Percentiles rank a stretch among this genome's conserved stretches.
phyloP scores from a whole-genome alignment of 1,140 invertebrate species.

The Drosophila repletoides region DNA sequence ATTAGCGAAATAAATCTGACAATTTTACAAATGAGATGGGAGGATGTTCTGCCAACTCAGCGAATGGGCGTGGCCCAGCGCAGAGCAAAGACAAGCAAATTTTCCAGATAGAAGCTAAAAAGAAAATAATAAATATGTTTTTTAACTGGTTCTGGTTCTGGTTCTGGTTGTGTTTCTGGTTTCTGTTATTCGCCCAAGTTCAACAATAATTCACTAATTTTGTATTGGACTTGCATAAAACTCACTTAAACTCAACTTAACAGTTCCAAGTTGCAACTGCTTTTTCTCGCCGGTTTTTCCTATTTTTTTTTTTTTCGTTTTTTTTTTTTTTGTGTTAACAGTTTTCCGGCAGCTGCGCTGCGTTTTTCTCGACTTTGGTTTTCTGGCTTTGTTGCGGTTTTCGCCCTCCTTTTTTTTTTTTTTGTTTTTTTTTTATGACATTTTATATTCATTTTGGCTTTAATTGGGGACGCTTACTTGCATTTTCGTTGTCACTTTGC shows the following conservation, averaged over 20 bases:
- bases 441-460: constrained; percentile 74
- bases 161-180: too few species aligned
- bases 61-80: constrained; percentile 15
- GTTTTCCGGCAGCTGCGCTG: constrained; percentile 4
- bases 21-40: constrained; percentile 74
- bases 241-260: constrained; percentile 61
- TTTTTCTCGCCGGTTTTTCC: constrained; percentile 34
- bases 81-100: not conserved
- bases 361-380: constrained; percentile 43
- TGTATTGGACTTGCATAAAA: constrained; percentile 32
- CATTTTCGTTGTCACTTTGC: constrained; percentile 77
- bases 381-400: constrained; percentile 57
- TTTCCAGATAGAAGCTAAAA: too few species aligned
- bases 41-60: not conserved
- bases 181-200: too few species aligned
- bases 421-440: constrained; percentile 34
- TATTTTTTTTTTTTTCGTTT: constrained; percentile 30
- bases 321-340: constrained; percentile 28
- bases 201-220: constrained; percentile 35
- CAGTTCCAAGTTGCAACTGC: constrained; percentile 21
- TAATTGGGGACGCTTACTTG: constrained; percentile 77
- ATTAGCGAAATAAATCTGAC: constrained; percentile 80
- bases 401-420: not conserved
- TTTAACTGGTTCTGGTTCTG: too few species aligned
- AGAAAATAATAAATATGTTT: constrained; percentile 21